Base-by-base conservation (phyloP, 23 tunicate species). In the Aplidium turbinatum region DNA sequence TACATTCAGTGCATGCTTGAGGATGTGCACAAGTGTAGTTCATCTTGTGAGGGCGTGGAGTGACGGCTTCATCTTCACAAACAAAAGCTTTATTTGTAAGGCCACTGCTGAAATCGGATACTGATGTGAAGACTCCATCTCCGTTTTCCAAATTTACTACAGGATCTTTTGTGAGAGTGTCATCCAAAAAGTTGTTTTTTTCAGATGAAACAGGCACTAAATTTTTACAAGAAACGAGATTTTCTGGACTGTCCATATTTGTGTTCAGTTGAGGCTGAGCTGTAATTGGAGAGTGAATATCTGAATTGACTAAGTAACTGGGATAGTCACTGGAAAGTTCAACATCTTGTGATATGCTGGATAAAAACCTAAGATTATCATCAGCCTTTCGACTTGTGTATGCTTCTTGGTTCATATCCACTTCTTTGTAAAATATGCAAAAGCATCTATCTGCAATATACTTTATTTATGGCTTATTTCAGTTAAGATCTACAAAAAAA, bases 11-110 rank as follows among this genome's bases (percentile, higher is more conserved):
- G 32, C 83, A 78, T 11, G 47, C 38, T 47, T 78, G 34, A 3
- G 83, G 62, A 30, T 78, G 71, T 1, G 83, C 69, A 30, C 83
- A 78, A 3, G 83, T 63, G 50, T 46, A 78, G 21, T 63, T 65
- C 52, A 47, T 33, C 38, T 81, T 81, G 30, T 81, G 78, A 20
- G 87, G 87, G 1, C 87, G 69, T n/a, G 87, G 87, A 1, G 87
- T 81, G 7, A 52, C 35, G 2, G 52, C 31, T 5, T 81, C 87
- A 13, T 81, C 87, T 62, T 81, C 87, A 26, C 67, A 40, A 9
- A 70, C 45, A 81, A 71, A 81, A 20, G 87, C 87, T 21, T 57
- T 50, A 45, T 81, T 81, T 19, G 87, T 81, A 25, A 33, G 50
- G 1, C 87, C 87, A 33, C 53, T 73, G 22, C 32, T 50, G 4